Conservation (phyloP, 2,888 invertebrate genomes). For the Cordilura impudica region DNA sequence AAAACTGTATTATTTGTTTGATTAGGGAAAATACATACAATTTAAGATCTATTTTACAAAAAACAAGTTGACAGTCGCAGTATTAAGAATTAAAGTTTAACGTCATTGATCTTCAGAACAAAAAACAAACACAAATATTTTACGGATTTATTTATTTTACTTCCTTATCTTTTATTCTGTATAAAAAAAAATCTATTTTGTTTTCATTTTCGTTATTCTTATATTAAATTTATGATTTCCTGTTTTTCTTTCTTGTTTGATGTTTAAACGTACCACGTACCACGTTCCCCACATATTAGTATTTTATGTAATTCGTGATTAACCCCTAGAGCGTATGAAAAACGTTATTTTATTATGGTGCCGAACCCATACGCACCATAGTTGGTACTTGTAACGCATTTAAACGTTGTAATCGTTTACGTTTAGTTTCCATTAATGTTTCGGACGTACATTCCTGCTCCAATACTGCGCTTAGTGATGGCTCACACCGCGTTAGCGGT, state of each 20-base stretch:
- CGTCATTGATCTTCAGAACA: background rate
- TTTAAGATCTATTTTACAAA: background rate
- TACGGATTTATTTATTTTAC: background rate
- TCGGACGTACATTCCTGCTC: background rate
- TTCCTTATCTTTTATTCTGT: background rate
- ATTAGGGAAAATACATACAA: too few relatives aligned
- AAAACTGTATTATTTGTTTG: background rate
- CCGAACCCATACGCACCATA: constrained; percentile 63
- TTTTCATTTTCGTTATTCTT: background rate
- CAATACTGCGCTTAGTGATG: background rate
- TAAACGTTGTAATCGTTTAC: constrained; percentile 59
- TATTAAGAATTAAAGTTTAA: background rate
- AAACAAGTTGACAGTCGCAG: background rate
- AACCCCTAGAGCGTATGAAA: constrained; percentile 16
- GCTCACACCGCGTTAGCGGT: constrained; percentile 11
- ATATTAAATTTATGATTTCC: background rate
- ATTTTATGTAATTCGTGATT: background rate
- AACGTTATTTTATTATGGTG: constrained; percentile 51
- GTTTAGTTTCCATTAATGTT: constrained; percentile 43
- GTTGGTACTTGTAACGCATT: constrained; percentile 53
- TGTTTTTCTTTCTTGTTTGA: background rate
- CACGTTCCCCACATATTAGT: constrained; percentile 2
- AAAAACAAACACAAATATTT: background rate
- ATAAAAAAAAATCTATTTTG: background rate
- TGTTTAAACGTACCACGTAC: background rate